Evolutionary conservation across 2,113 vertebrate genomes (phyloP).

Genomic region (Megaleporinus macrocephalus): DNA sequence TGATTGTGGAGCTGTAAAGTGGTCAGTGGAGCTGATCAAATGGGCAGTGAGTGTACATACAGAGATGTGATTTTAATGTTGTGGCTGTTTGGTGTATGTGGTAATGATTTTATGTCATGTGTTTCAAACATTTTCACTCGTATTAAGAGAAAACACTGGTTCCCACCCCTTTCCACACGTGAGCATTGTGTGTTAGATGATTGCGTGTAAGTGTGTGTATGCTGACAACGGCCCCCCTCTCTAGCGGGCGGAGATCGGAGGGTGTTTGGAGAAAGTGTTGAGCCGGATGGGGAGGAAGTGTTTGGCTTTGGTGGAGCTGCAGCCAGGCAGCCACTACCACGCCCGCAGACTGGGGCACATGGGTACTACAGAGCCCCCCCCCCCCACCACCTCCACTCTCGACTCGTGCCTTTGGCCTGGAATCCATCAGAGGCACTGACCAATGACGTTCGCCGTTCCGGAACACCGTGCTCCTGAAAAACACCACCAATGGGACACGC

Average conservation of each 20-base stretch:
- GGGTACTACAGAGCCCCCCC: background rate
- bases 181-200: background rate
- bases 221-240: background rate
- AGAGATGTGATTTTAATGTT: no score
- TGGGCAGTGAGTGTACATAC: no score
- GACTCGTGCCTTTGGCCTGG: constrained; percentile 43
- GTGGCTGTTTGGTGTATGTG: no score
- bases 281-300: constrained; percentile 69
- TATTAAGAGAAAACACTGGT: background rate
- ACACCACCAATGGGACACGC: constrained; percentile 28
- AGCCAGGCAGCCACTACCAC: constrained; percentile 47
- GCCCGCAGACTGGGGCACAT: constrained; percentile 37
- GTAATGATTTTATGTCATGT: background rate
- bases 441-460: constrained; percentile 44
- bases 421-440: constrained; percentile 39
- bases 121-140: background rate
- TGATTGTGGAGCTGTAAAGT: no score
- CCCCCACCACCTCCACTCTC: background rate
- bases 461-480: constrained; percentile 49
- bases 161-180: no score
- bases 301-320: constrained; percentile 61
- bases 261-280: constrained; percentile 65
- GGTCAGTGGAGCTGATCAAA: no score
- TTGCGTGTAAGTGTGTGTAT: constrained; percentile 12
- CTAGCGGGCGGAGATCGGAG: constrained; percentile 13